These are phyloP conservation scores for Zaprionus davidi DNA, from an alignment of 1,140 invertebrate genomes.

Conservation along the genomic window DNA sequence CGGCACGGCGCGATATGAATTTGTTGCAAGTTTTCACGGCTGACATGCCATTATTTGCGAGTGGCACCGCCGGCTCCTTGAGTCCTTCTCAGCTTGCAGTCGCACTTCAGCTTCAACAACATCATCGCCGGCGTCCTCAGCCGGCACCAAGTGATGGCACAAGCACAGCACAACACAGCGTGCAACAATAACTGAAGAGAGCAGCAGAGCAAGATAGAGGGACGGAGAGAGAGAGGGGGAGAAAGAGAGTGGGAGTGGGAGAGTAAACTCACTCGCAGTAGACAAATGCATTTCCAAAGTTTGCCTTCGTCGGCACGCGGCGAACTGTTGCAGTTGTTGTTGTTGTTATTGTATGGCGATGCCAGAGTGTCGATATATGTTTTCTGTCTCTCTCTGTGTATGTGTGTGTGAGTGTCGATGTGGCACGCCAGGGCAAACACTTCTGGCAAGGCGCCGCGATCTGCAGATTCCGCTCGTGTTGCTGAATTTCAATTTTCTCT, in stretches of 20 bases:
- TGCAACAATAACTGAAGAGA: slow-evolving; percentile 30
- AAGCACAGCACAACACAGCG: slow-evolving; percentile 1
- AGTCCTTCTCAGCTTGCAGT: slow-evolving; percentile 4
- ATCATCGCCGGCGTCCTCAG: slow-evolving; percentile 4
- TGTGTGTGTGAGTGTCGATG: slow-evolving; percentile 13
- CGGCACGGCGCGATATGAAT: slow-evolving; percentile 49
- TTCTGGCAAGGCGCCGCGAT: slow-evolving; percentile 42
- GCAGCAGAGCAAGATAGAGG: not conserved
- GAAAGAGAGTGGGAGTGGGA: not conserved
- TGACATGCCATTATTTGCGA: slow-evolving; percentile 69
- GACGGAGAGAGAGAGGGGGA: not conserved
- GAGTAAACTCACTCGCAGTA: slow-evolving; percentile 6
- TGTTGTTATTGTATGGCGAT: not conserved
- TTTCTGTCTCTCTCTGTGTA: slow-evolving; percentile 1
- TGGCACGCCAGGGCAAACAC: slow-evolving; percentile 33
- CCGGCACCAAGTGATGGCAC: slow-evolving; percentile 16
- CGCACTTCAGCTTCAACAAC: slow-evolving; percentile 15
- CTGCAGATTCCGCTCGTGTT: slow-evolving; percentile 53
- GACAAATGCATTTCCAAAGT: slow-evolving; percentile 45
- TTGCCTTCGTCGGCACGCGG: slow-evolving; percentile 8
- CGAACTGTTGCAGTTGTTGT: not conserved
- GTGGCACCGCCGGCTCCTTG: slow-evolving; percentile 42
- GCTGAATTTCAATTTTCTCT: slow-evolving; percentile 74
- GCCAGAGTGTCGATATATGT: slow-evolving; percentile 14
- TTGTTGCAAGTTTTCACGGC: slow-evolving; percentile 64